A percentile compares a stretch with the other conserved stretches of the same genome.
phyloP scores from a whole-genome alignment of 1,140 invertebrate species.

The Diorhabda carinulata region DNA sequence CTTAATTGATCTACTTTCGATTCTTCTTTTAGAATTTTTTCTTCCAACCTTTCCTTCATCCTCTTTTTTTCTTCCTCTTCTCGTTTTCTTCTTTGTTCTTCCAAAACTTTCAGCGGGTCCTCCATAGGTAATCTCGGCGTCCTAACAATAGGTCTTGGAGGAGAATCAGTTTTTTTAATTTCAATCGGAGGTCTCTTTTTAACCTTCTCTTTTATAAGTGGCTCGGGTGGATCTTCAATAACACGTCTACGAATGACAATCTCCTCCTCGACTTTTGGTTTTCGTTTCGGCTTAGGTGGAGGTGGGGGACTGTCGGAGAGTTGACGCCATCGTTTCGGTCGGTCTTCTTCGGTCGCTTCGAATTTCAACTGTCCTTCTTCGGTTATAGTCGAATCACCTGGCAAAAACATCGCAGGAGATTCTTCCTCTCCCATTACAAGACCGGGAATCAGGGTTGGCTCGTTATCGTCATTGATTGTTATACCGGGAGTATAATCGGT shows the following conservation, averaged over 20 bases:
- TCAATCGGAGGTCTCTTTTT: constrained; percentile 31
- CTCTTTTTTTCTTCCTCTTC: constrained; percentile 42
- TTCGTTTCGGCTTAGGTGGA: constrained; percentile 29
- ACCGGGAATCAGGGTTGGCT: constrained; percentile 61
- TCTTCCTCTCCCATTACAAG: constrained; percentile 44
- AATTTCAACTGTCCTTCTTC: constrained; percentile 50
- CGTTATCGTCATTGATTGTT: constrained; percentile 62
- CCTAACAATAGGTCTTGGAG: constrained; percentile 28
- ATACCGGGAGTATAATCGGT: constrained; percentile 67
- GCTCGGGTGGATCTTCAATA: constrained; percentile 32
- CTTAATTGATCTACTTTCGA: constrained; percentile 38
- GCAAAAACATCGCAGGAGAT: constrained; percentile 51
- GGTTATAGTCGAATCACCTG: constrained; percentile 56
- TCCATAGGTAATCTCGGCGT: constrained; percentile 28
- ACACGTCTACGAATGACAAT: constrained; percentile 37
- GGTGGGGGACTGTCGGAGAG: constrained; percentile 31
- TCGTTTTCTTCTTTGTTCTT: constrained; percentile 33
- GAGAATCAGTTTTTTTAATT: constrained; percentile 28
- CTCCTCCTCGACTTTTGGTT: constrained; percentile 33
- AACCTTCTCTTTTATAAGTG: constrained; percentile 32
- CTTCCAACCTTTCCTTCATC: constrained; percentile 36
- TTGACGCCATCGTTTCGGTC: constrained; percentile 23
- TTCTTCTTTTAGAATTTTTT: constrained; percentile 41
- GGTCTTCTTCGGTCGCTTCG: constrained; percentile 42
- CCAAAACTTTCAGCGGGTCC: constrained; percentile 36